Evolutionary conservation across 2,113 vertebrate species (phyloP), one percentile per base, ranked within the genome.

Genomic region (Corydoras sp.): DNA sequence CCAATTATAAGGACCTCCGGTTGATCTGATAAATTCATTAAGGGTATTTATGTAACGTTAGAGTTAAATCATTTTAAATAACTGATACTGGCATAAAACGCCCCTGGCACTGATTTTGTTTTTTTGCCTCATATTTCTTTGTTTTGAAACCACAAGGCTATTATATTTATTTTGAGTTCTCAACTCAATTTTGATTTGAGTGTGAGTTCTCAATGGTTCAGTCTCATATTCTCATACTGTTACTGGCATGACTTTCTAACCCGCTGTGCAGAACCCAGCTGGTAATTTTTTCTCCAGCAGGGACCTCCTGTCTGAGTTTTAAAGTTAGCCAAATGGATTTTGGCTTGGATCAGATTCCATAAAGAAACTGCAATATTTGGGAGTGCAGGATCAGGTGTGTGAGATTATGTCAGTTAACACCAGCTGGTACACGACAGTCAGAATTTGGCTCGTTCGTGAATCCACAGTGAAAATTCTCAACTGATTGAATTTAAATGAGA

Each of bases 281-380:
- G 65, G 4, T n/a, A 43, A 9, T 24, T 58, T 24, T 5, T 10
- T 35, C 60, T 56, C 60, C 60, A 62, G 29, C 43, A 29, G 69
- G 4, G 32, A 13, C 12, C 15, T 30, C 31, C 53, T 64, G 31
- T 10, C 51, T 48, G 51, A 9, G 4, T 48, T 48, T 58, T 55
- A 1, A 64, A 51, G 15, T 29, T 60, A 30, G 6, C 50, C 30
- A 5, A 62, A 62, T 60, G 69, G 50, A 56, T 71, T 62, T 71
- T 18, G 18, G 10, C 61, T 65, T 58, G 32, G 53, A 65, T 24
- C 7, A 54, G 64, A 58, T 72, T 58, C 70, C 70, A 64, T 53
- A 64, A 65, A 65, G 0, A 50, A n/a, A 30, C 31, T 49, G 29
- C 48, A 10, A 49, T 32, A 35, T 58, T 56, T 48, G 7, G 3